Percentiles rank a stretch among this genome's conserved stretches.
Conservation (phyloP, 2,888 invertebrate species). For the Danaus chrysippus region DNA sequence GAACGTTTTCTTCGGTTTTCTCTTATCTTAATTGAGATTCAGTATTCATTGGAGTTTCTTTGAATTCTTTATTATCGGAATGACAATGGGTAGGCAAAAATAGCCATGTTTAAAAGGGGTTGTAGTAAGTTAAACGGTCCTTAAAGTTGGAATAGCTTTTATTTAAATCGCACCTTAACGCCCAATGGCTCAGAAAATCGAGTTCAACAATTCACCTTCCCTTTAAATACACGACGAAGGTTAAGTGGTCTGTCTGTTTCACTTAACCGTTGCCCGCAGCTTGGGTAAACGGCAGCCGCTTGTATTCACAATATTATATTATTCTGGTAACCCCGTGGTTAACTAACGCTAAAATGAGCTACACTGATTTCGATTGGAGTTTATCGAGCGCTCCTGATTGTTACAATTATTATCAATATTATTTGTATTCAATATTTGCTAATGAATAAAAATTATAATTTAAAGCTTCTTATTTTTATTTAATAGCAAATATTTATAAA, state of each 20-base stretch:
- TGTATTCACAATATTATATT: slow-evolving; percentile 56
- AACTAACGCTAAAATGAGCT: slow-evolving; percentile 43
- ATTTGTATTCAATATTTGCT: too few relatives aligned
- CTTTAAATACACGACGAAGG: slow-evolving; percentile 67
- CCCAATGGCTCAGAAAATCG: slow-evolving; percentile 33
- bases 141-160: slow-evolving; percentile 20
- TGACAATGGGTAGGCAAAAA: background rate
- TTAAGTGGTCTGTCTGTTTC: slow-evolving; percentile 74
- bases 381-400: slow-evolving; percentile 35
- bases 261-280: slow-evolving; percentile 61
- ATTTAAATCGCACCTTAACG: slow-evolving; percentile 28
- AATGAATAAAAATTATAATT: too few relatives aligned
- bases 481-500: too few relatives aligned
- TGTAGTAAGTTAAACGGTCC: slow-evolving; percentile 14
- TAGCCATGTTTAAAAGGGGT: slow-evolving; percentile 1
- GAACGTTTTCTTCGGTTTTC: background rate
- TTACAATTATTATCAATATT: background rate
- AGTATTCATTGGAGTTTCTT: background rate
- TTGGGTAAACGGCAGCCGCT: slow-evolving; percentile 52
- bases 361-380: slow-evolving; percentile 42
- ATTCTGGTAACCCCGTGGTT: slow-evolving; percentile 49
- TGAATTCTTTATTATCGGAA: slow-evolving; percentile 1
- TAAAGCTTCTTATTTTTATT: too few relatives aligned
- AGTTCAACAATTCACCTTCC: slow-evolving; percentile 62
- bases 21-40: background rate